Base-by-base conservation (phyloP, 2,888 invertebrate species). In the Chelonus formosanus region DNA sequence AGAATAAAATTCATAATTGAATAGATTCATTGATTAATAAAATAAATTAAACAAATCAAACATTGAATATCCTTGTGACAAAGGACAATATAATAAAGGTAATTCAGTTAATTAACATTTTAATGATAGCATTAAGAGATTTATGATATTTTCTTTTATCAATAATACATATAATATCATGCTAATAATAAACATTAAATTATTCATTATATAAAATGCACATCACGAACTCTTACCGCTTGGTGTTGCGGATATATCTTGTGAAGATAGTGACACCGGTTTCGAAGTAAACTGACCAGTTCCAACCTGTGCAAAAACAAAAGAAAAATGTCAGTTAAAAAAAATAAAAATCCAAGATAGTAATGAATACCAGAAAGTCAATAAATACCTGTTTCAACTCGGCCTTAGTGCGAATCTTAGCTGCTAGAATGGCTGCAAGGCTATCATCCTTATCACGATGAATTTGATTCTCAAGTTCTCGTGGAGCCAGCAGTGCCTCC, bases 391-490 rank as follows among this genome's bases (percentile, higher is more conserved):
- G 82, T 69, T 95, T 95, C 48, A 94, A 85, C 84, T 95, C 95
- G 2, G 93, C 95, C 85, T 95, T 95, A 3, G 95, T 95, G 72
- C 94, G 87, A 77, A 95, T 94, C 78, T 94, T 87, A 7, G 92
- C 90, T 3, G 89, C 88, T 62, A 89, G 80, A 65, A 88, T 85
- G n/a, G 88, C 88, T 47, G 91, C 90, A 54, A 91, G 78, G 34
- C 88, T 88, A 77, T 88, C 88, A 63, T 82, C 82, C 69, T 82
- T 82, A 72, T 82, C 82, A 40, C 82, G 78, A 63, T 79, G 79
- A 67, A 84, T 80, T 70, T 80, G 81, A 76, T 79, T 81, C 68
- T 81, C 80, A 50, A 73, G 69, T 63, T 76, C 79, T 47, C 80
- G 76, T n/a, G 80, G 77, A 67, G 75, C 77, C 53, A 79, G 70